Evolutionary conservation across 1,140 invertebrate species (phyloP).

Genomic region (Leucophenga varia): DNA sequence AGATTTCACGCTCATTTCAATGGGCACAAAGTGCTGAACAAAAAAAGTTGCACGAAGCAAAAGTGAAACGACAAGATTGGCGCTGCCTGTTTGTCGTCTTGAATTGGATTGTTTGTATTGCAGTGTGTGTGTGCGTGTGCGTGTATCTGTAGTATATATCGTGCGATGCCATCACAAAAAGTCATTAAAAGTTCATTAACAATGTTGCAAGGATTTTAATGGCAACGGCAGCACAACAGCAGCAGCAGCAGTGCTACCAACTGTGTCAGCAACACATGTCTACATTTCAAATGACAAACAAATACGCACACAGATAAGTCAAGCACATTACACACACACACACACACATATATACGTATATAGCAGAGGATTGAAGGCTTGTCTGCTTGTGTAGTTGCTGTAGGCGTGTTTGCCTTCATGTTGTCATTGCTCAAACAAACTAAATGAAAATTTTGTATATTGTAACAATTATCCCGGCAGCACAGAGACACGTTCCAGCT

Average conservation of each 20-base stretch:
- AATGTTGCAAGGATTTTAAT: conserved; percentile 49
- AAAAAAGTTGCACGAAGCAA: conserved; percentile 12
- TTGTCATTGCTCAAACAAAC: conserved; percentile 32
- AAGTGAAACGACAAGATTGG: conserved; percentile 28
- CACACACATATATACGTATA: background rate
- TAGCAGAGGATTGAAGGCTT: conserved; percentile 1
- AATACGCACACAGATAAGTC: conserved; percentile 21
- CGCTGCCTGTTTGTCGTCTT: conserved; percentile 4
- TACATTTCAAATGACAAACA: conserved; percentile 44
- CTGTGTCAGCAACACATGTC: conserved; percentile 35
- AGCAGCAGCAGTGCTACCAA: conserved; percentile 13
- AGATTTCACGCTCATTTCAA: conserved; percentile 39
- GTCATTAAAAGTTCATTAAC: conserved; percentile 55
- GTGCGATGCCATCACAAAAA: conserved; percentile 37
- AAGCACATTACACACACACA: conserved; percentile 16
- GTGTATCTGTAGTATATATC: conserved; percentile 13
- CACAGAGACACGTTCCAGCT: too few species aligned
- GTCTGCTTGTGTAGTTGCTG: conserved; percentile 11
- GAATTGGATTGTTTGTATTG: background rate
- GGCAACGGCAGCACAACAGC: conserved; percentile 20
- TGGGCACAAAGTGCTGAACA: conserved; percentile 19
- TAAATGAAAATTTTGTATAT: conserved; percentile 44
- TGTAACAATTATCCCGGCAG: conserved; percentile 43
- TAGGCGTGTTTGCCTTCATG: conserved; percentile 23
- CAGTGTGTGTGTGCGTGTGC: conserved; percentile 1